Evolutionary conservation across 1,140 invertebrate species (phyloP).

Genomic region (Pseudomyrmex cubaensis): DNA sequence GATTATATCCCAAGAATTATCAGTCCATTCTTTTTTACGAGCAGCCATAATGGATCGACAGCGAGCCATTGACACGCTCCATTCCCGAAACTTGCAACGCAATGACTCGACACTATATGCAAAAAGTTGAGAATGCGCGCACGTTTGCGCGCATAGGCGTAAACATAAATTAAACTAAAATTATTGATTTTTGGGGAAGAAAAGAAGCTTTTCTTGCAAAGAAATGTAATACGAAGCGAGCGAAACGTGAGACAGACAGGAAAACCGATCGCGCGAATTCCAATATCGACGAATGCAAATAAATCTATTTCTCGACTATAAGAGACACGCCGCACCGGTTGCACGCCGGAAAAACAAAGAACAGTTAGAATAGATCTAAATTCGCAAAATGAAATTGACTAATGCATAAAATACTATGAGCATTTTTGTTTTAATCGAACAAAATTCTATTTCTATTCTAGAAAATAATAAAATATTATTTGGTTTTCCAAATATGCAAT

Average conservation of each 20-base stretch:
- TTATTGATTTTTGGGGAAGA: slow-evolving; percentile 45
- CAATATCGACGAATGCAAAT: slow-evolving; percentile 58
- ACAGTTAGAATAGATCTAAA: slow-evolving; percentile 31
- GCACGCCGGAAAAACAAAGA: slow-evolving; percentile 31
- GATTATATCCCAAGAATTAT: slow-evolving; percentile 69
- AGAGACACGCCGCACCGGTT: slow-evolving; percentile 3
- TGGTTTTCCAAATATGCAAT: no score
- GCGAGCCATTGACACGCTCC: slow-evolving; percentile 59
- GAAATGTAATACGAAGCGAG: slow-evolving; percentile 41
- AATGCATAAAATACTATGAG: slow-evolving; percentile 9
- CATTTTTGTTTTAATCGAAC: neutral
- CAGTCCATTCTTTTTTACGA: slow-evolving; percentile 65
- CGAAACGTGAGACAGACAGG: slow-evolving; percentile 40
- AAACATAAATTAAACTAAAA: slow-evolving; percentile 31
- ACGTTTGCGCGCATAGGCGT: slow-evolving; percentile 37
- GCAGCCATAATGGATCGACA: slow-evolving; percentile 43
- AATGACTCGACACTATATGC: slow-evolving; percentile 52
- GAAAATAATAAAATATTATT: no score
- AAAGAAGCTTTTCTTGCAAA: slow-evolving; percentile 47
- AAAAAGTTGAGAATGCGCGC: slow-evolving; percentile 18
- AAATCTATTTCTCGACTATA: slow-evolving; percentile 42
- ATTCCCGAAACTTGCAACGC: slow-evolving; percentile 32
- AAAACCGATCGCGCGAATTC: slow-evolving; percentile 29
- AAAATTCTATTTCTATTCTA: neutral
- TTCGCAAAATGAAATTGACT: slow-evolving; percentile 38